Conservation (phyloP, 2,888 invertebrate species). For the Invenusta paracnida region DNA sequence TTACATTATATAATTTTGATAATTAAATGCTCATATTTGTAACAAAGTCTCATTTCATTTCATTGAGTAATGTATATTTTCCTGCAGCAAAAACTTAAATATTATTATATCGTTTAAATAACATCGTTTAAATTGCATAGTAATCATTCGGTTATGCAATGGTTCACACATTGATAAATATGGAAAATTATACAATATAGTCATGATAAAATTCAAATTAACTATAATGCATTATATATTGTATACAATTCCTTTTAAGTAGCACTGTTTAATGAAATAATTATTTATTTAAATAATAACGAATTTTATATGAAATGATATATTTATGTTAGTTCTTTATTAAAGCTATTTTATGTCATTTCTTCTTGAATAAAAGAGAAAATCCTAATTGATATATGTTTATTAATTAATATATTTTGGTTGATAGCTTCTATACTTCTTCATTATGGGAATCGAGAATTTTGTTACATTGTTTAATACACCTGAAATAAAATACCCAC, state of each 20-base stretch:
- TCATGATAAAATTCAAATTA: background rate
- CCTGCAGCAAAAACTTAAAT: background rate
- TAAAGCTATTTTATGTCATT: background rate
- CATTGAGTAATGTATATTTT: background rate
- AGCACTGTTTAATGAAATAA: background rate
- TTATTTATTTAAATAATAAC: background rate
- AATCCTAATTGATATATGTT: background rate
- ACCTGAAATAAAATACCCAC: background rate
- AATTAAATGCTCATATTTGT: too few species aligned
- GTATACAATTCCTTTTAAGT: background rate
- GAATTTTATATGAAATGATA: background rate
- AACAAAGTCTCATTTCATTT: background rate
- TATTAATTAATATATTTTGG: background rate
- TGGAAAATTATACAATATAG: background rate
- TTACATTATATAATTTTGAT: too few species aligned
- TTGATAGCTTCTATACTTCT: too few species aligned
- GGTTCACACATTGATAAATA: background rate
- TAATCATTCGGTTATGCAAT: background rate
- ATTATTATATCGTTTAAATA: background rate
- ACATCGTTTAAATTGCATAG: background rate
- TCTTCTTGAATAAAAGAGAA: background rate
- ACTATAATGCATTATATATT: background rate
- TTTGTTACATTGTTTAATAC: too few species aligned
- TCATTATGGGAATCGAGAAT: background rate
- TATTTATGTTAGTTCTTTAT: background rate